Percentiles rank a stretch among this genome's conserved stretches.
Evolutionary conservation across 2,113 vertebrate genomes (phyloP).

Genomic region (Mungos mungo): DNA sequence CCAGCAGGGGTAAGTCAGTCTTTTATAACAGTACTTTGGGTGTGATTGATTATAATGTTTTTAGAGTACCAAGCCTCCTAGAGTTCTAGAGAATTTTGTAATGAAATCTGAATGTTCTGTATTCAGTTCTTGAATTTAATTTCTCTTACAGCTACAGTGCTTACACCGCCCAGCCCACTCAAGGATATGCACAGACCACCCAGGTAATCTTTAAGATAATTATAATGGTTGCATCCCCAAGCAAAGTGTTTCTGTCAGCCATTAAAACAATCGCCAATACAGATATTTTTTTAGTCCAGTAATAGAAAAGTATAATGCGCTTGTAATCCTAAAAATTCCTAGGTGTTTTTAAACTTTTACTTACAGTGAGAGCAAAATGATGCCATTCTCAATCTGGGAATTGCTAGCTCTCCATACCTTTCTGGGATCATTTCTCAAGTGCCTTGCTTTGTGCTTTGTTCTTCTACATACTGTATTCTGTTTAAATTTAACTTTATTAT

Average conservation of each 20-base stretch:
- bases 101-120: not conserved
- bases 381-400: not conserved
- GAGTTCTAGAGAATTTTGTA: slow-evolving; percentile 17
- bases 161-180: slow-evolving; percentile 95
- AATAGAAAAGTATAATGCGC: not conserved
- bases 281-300: not conserved
- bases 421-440: not conserved
- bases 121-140: slow-evolving; percentile 63
- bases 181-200: slow-evolving; percentile 94
- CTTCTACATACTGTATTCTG: not conserved
- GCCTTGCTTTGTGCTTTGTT: not conserved
- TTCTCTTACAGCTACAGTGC: slow-evolving; percentile 92
- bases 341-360: not conserved
- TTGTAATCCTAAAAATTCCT: slow-evolving; percentile 13
- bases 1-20: slow-evolving; percentile 94
- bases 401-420: not conserved
- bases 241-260: not conserved
- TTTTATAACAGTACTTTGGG: slow-evolving; percentile 26
- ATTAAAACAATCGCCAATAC: not conserved
- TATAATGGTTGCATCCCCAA: not conserved
- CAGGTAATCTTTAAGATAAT: slow-evolving; percentile 87
- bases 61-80: not conserved
- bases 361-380: not conserved
- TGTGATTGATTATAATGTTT: not conserved
- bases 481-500: slow-evolving; percentile 35